These are phyloP conservation scores for Sinocyclocheilus anophthalmus DNA, from an alignment of 2,113 vertebrate genomes.

Conservation along the genomic window DNA sequence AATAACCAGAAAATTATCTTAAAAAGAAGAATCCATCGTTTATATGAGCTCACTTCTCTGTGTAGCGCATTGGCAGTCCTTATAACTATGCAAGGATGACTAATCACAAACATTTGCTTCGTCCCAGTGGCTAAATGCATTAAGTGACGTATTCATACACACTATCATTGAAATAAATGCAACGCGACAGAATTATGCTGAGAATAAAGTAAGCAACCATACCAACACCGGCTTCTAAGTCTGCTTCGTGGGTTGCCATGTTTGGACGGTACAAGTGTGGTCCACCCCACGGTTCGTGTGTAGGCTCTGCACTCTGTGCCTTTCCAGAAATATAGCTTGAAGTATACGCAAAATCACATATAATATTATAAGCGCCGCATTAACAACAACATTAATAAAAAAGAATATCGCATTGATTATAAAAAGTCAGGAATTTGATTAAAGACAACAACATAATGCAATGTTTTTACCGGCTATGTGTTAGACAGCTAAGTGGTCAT, in stretches of 20 bases:
- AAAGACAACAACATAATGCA: background rate
- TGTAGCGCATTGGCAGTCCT: background rate
- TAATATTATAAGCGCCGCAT: too few relatives aligned
- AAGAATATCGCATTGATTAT: background rate
- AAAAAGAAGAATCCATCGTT: background rate
- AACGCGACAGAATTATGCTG: background rate
- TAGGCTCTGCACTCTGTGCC: constrained; percentile 60
- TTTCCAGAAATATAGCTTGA: constrained; percentile 47
- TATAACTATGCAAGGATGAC: background rate
- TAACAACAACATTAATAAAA: fast-evolving
- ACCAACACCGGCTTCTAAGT: constrained; percentile 76
- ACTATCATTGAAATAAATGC: background rate
- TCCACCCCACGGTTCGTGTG: constrained; percentile 49
- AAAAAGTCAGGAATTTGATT: background rate
- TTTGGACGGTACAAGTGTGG: constrained; percentile 58
- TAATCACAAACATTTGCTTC: background rate
- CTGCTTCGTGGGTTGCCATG: constrained; percentile 67
- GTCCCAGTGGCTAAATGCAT: background rate
- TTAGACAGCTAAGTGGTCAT: constrained; percentile 2
- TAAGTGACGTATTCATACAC: background rate
- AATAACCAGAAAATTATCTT: background rate
- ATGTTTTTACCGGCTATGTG: background rate
- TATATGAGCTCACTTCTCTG: background rate
- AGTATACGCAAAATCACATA: background rate
- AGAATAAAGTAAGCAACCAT: constrained; percentile 52